These are phyloP conservation scores for Rhadinocentrus ornatus DNA, from an alignment of 2,797 vertebrate species.

Conservation along the genomic window DNA sequence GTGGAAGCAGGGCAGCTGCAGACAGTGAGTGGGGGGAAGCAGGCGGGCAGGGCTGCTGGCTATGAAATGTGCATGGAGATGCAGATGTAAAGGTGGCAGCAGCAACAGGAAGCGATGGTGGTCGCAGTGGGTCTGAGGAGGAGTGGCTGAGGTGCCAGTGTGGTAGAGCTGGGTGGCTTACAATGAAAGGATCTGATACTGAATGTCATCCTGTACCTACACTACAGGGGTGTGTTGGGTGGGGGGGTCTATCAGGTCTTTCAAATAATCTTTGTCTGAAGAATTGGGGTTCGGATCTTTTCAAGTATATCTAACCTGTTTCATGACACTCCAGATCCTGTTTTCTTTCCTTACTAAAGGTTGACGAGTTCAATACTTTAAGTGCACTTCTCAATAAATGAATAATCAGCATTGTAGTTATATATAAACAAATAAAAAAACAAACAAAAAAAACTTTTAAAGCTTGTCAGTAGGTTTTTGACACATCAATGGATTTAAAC, in stretches of 20 bases:
- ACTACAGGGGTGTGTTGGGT: not conserved
- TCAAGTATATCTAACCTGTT: constrained; percentile 11
- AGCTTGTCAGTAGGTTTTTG: not conserved
- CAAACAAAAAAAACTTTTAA: no score
- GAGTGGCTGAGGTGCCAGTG: constrained; percentile 26
- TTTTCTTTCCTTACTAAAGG: not conserved
- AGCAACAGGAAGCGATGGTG: constrained; percentile 76
- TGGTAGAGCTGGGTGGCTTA: constrained; percentile 73
- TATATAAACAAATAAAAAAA: no score
- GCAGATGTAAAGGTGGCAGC: constrained; percentile 73
- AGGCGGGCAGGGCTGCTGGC: constrained; percentile 60
- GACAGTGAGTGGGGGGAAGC: constrained; percentile 54
- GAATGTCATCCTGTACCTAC: constrained; percentile 10
- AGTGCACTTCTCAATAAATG: not conserved
- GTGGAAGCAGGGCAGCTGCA: constrained; percentile 55
- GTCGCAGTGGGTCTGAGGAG: constrained; percentile 31
- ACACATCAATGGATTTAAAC: not conserved
- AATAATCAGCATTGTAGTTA: not conserved
- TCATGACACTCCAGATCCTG: not conserved
- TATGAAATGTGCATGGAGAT: constrained; percentile 74
- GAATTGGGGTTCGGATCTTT: constrained; percentile 29
- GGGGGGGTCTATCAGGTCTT: not conserved
- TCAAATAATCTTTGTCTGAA: not conserved
- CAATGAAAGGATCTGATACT: constrained; percentile 28
- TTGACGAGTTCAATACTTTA: not conserved